These are phyloP conservation scores for Sylvia atricapilla DNA, from an alignment of 2,113 vertebrate genomes.

Conservation along the genomic window DNA sequence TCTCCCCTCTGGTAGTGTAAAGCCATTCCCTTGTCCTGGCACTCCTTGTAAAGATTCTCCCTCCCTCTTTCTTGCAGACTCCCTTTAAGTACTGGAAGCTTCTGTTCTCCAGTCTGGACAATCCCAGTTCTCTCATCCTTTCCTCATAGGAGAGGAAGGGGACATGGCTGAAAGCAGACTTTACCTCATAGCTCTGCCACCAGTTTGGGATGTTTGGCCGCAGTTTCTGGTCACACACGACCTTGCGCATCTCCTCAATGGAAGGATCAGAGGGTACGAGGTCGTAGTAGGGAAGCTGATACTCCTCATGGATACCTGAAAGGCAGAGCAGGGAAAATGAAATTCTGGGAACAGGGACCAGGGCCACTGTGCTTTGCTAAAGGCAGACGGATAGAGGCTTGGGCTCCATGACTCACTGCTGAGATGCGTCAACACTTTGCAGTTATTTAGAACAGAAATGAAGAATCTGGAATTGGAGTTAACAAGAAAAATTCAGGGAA, in stretches of 20 bases:
- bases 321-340: neutral
- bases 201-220: slow-evolving; percentile 96
- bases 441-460: neutral
- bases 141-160: neutral
- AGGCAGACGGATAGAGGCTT: neutral
- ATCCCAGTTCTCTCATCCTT: neutral
- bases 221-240: slow-evolving; percentile 97
- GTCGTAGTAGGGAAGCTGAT: slow-evolving; percentile 97
- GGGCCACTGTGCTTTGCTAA: fast-evolving
- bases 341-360: neutral
- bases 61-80: neutral
- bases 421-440: neutral
- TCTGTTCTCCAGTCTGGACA: neutral
- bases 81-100: neutral
- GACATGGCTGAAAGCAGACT: neutral
- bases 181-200: slow-evolving; percentile 99
- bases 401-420: neutral
- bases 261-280: slow-evolving; percentile 97
- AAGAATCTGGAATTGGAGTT: neutral
- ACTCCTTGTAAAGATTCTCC: neutral
- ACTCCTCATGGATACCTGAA: slow-evolving; percentile 94
- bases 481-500: neutral
- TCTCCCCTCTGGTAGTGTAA: neutral
- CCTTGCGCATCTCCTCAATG: slow-evolving; percentile 98
- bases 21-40: neutral